phyloP scores from a whole-genome alignment of 1,140 invertebrate genomes.

The Dendroctonus ponderosae region DNA sequence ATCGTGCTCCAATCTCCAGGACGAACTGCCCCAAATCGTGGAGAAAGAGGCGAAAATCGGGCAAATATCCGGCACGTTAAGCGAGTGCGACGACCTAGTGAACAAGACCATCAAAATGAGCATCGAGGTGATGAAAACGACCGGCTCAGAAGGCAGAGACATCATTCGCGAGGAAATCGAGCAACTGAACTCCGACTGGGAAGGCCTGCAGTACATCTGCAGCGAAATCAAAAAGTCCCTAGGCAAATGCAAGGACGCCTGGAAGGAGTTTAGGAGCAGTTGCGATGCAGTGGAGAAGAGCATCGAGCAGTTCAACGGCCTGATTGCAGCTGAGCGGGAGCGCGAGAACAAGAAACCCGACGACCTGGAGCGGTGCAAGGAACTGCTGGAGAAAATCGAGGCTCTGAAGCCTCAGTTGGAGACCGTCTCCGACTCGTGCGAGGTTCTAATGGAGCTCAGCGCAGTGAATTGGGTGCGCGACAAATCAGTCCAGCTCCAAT shows the following conservation, averaged over 20 bases:
- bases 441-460: constrained; percentile 82
- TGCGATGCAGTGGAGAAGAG: constrained; percentile 75
- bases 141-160: constrained; percentile 83
- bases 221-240: constrained; percentile 76
- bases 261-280: constrained; percentile 80
- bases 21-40: constrained; percentile 72
- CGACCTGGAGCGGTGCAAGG: constrained; percentile 74
- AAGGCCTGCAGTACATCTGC: constrained; percentile 76
- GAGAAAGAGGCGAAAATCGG: constrained; percentile 72
- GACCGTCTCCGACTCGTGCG: constrained; percentile 83
- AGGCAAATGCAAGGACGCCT: constrained; percentile 77
- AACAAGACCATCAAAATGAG: constrained; percentile 74
- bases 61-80: constrained; percentile 65
- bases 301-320: constrained; percentile 71
- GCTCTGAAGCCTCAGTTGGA: constrained; percentile 75
- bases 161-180: constrained; percentile 79
- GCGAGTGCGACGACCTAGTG: constrained; percentile 70
- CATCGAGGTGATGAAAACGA: constrained; percentile 75
- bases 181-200: constrained; percentile 83
- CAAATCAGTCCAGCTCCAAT: constrained; percentile 80
- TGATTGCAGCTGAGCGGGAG: constrained; percentile 64
- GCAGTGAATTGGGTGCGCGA: constrained; percentile 80
- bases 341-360: constrained; percentile 78
- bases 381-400: constrained; percentile 72
- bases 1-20: constrained; percentile 79